These are phyloP conservation scores for Sterna hirundo DNA, from an alignment of 2,113 vertebrate species.

Conservation along the genomic window DNA sequence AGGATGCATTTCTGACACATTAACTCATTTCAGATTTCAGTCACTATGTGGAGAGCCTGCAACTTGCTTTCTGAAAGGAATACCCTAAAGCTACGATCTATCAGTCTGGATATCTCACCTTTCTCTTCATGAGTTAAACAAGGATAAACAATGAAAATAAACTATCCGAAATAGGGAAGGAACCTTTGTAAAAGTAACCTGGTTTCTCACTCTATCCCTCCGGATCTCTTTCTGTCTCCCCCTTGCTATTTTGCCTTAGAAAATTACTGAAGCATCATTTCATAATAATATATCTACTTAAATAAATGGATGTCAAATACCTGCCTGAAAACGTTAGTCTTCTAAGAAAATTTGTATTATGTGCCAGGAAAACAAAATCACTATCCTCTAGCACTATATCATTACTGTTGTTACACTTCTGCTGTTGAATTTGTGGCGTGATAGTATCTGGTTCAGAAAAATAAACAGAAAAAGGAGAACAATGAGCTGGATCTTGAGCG, in stretches of 20 bases:
- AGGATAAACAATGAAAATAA: background rate
- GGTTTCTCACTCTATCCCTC: background rate
- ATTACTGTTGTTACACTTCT: background rate
- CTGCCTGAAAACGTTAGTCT: background rate
- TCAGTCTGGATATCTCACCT: background rate
- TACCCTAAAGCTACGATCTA: slow-evolving; percentile 17
- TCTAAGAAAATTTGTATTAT: background rate
- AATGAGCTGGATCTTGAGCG: background rate
- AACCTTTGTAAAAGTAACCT: background rate
- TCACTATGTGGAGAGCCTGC: background rate
- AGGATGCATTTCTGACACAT: background rate
- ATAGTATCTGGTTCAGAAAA: background rate
- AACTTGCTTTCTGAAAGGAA: background rate
- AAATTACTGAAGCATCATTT: background rate
- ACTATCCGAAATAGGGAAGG: background rate
- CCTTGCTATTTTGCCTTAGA: background rate
- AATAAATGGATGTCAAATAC: background rate
- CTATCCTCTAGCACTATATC: background rate
- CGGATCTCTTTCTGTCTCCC: background rate
- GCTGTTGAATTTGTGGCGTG: background rate
- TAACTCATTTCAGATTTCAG: slow-evolving; percentile 28
- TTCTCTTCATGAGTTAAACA: background rate
- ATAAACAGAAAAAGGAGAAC: background rate
- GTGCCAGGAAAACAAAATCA: background rate
- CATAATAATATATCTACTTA: background rate